Percentiles rank a stretch among this genome's conserved stretches.
These are phyloP conservation scores for Stenodema calcarata DNA, from an alignment of 2,888 invertebrate genomes.

Conservation along the genomic window DNA sequence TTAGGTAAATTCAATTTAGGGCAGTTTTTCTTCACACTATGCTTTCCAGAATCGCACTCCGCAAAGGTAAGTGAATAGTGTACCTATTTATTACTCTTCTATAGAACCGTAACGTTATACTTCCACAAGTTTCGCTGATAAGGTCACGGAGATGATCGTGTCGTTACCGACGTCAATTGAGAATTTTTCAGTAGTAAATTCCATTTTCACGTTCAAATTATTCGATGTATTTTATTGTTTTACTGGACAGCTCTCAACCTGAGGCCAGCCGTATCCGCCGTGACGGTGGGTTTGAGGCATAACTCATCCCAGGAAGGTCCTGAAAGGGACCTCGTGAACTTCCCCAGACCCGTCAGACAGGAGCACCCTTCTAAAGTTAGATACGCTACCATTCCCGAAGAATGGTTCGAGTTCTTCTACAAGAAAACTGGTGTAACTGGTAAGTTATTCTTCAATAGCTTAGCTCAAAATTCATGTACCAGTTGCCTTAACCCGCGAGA, in stretches of 20 bases:
- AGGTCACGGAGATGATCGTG: background rate
- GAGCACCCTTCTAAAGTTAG: conserved; percentile 77
- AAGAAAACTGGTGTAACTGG: conserved; percentile 85
- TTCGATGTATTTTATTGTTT: background rate
- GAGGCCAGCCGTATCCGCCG: conserved; percentile 42
- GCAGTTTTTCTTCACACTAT: conserved; percentile 16
- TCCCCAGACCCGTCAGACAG: conserved; percentile 75
- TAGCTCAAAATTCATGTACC: no score
- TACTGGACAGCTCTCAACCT: conserved; percentile 47
- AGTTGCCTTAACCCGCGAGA: no score
- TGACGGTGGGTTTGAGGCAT: conserved; percentile 39
- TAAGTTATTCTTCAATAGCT: no score
- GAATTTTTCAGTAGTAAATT: no score
- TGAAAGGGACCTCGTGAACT: conserved; percentile 75
- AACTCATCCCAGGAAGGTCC: conserved; percentile 62
- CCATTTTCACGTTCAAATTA: background rate
- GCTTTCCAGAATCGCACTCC: conserved; percentile 53
- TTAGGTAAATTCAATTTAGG: background rate
- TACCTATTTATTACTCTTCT: background rate
- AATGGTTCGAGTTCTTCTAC: conserved; percentile 95
- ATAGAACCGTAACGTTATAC: background rate
- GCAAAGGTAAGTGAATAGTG: conserved; percentile 49
- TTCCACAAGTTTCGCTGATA: background rate
- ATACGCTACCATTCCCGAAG: conserved; percentile 89
- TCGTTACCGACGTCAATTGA: background rate